These are phyloP conservation scores for Maniola hyperantus DNA, from an alignment of 2,888 invertebrate species.

Conservation along the genomic window DNA sequence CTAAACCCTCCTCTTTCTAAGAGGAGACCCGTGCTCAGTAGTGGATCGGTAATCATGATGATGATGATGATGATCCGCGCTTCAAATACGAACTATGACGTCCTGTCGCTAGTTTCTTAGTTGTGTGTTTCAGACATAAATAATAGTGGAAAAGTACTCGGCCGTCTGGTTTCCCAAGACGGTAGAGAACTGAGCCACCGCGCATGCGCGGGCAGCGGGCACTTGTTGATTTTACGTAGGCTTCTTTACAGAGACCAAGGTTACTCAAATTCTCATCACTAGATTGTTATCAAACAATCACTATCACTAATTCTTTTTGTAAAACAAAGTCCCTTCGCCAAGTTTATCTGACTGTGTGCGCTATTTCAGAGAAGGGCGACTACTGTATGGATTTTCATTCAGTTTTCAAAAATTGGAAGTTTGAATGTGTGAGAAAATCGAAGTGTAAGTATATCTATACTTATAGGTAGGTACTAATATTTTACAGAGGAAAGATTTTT, in stretches of 20 bases:
- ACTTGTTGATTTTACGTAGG: conserved; percentile 78
- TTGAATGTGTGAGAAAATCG: too few species aligned
- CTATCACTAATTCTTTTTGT: neutral
- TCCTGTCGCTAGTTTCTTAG: conserved; percentile 10
- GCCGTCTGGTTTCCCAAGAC: conserved; percentile 49
- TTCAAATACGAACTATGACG: neutral
- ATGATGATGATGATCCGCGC: neutral
- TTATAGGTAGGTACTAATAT: too few species aligned
- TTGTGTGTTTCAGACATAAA: conserved; percentile 35
- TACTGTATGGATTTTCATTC: too few species aligned
- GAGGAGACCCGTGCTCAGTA: neutral
- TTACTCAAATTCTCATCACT: conserved; percentile 24
- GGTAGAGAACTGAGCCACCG: conserved; percentile 41
- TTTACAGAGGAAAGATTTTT: too few species aligned
- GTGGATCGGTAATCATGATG: too few species aligned
- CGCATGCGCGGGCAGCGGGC: conserved; percentile 61
- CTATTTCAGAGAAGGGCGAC: too few species aligned
- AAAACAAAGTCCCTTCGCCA: too few species aligned
- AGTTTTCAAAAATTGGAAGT: too few species aligned
- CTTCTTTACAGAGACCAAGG: conserved; percentile 27
- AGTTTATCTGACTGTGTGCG: too few species aligned
- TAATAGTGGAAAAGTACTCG: conserved; percentile 67
- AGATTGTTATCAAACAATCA: conserved; percentile 37
- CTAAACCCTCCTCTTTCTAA: too few species aligned
- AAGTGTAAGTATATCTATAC: too few species aligned